Evolutionary conservation across 2,797 vertebrate genomes (phyloP).

Genomic region (Rhinella marina): DNA sequence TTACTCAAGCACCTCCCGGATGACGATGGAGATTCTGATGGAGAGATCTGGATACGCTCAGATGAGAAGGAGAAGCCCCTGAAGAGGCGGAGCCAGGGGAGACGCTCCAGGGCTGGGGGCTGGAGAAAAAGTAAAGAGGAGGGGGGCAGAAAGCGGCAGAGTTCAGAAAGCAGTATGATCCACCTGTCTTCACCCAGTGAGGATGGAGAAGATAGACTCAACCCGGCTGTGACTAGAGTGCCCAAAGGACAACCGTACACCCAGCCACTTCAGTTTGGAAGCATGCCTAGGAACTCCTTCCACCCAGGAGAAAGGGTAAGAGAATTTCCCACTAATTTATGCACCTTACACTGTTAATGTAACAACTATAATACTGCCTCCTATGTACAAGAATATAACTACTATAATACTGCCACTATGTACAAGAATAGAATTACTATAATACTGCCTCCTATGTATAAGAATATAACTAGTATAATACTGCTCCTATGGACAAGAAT

Average conservation of each 20-base stretch:
- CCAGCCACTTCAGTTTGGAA: conserved; percentile 69
- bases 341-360: neutral
- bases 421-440: neutral
- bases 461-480: neutral
- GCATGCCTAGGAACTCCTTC: conserved; percentile 71
- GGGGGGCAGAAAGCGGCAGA: conserved; percentile 78
- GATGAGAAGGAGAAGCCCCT: conserved; percentile 85
- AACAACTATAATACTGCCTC: conserved; percentile 12
- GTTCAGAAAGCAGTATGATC: conserved; percentile 75
- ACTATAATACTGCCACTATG: neutral
- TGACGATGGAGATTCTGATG: conserved; percentile 94
- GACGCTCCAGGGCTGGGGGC: conserved; percentile 74
- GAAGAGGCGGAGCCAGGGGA: conserved; percentile 81
- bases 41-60: conserved; percentile 88
- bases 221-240: conserved; percentile 72
- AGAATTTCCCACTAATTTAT: neutral
- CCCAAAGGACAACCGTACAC: conserved; percentile 73
- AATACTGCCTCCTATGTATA: neutral
- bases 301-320: conserved; percentile 74
- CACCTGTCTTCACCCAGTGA: conserved; percentile 72
- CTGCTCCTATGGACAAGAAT: neutral
- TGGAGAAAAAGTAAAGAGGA: conserved; percentile 79
- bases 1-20: conserved; percentile 94
- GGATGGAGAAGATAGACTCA: conserved; percentile 67
- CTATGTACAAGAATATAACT: conserved; percentile 2